Conservation (phyloP, 92 coral and sea anemone genomes). For the Porites evermanni region DNA sequence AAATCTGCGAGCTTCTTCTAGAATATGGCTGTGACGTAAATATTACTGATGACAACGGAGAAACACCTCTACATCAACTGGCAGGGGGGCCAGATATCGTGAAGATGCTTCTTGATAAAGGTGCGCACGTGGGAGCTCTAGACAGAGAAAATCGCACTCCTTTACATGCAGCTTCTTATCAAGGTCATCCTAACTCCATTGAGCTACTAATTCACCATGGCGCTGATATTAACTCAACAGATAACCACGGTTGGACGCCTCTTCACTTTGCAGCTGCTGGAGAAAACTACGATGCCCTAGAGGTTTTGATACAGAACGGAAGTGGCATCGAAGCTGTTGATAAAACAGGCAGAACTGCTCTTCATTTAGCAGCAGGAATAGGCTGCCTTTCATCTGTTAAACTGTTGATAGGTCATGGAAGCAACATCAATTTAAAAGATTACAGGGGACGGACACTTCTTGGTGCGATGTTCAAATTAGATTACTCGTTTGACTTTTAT, state of each 20-base stretch:
- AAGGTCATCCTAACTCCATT: not conserved
- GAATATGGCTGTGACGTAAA: not conserved
- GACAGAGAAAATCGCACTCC: not conserved
- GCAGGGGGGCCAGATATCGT: not conserved
- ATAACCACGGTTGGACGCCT: not conserved
- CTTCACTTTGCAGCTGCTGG: not conserved
- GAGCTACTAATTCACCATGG: not conserved
- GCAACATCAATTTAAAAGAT: slow-evolving; percentile 65
- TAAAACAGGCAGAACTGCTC: slow-evolving; percentile 36
- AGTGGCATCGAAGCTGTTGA: slow-evolving; percentile 33
- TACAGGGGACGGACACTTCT: slow-evolving; percentile 31
- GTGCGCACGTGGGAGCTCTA: not conserved
- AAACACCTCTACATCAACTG: not conserved
- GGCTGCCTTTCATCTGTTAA: not conserved
- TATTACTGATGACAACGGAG: not conserved
- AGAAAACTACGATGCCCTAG: not conserved
- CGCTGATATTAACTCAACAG: not conserved
- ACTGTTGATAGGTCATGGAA: slow-evolving; percentile 12
- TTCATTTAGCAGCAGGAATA: not conserved
- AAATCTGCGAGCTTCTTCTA: not conserved
- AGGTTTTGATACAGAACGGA: not conserved
- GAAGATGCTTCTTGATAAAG: not conserved
- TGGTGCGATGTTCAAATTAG: not conserved
- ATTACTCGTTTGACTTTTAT: not conserved
- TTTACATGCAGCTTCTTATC: not conserved